A percentile compares a stretch with the other conserved stretches of the same genome.
Conservation (phyloP, 2,888 invertebrate genomes). For the Andrena bicolor region DNA sequence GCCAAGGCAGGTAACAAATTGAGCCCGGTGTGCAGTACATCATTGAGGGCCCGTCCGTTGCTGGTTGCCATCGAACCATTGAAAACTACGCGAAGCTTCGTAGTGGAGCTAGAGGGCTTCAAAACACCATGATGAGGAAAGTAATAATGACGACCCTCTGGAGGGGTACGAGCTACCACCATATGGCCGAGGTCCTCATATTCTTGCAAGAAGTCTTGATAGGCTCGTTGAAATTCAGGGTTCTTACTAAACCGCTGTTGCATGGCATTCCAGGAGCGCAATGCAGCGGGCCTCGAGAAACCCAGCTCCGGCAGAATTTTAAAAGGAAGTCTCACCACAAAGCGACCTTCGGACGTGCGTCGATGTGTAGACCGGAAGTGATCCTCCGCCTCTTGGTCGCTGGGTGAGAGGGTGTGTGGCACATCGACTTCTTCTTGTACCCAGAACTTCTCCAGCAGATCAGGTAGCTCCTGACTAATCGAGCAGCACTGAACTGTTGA, state of each 20-base stretch:
- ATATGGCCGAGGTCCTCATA: slow-evolving; percentile 2
- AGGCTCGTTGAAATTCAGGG: background rate
- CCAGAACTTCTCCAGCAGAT: background rate
- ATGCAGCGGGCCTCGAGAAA: background rate
- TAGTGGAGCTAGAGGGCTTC: background rate
- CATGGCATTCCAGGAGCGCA: background rate
- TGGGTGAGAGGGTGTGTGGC: background rate
- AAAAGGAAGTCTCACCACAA: slow-evolving; percentile 8
- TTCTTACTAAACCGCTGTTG: background rate
- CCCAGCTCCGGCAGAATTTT: background rate
- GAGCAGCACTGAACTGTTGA: background rate
- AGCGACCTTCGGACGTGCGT: background rate
- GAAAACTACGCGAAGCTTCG: background rate
- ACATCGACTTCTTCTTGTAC: background rate
- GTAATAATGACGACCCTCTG: background rate
- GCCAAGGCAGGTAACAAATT: background rate
- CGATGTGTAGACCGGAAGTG: background rate
- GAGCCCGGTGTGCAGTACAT: background rate
- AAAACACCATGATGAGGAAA: background rate
- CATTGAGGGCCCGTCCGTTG: background rate
- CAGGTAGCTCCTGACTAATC: background rate
- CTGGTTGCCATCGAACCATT: background rate
- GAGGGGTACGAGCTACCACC: background rate
- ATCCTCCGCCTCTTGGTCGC: background rate
- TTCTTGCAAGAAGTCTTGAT: background rate